Base-by-base conservation (phyloP, 2,113 vertebrate species). In the Panthera uncia region DNA sequence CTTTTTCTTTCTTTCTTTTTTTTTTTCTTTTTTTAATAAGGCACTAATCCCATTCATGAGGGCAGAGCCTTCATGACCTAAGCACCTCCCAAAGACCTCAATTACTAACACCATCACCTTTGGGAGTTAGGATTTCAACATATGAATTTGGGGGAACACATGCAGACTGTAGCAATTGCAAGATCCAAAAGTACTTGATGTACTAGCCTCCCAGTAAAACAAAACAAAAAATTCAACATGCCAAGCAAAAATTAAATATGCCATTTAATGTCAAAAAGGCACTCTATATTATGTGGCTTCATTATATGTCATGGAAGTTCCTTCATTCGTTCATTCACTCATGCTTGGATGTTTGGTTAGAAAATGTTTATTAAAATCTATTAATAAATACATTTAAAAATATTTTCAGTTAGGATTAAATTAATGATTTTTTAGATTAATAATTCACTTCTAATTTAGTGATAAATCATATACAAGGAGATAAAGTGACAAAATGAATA, bases 201-300 rank as follows among this genome's bases (percentile, higher is more conserved):
- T 0, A 45, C 7, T 18, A 87, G 38, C 27, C 29, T 74, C 45
- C 61, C 33, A 45, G 4, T 7, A 73, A 85, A 74, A 41, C 29
- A 55, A 33, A 41, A n/a, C 81, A 38, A 52, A 76, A 97, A 98
- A 94, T 89, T 29, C n/a, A 96, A 76, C 14, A 88, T 96, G 76
- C 41, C 48, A 87, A 94, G 88, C 61, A 98, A 93, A 98, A 98
- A 33, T 48, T 21, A 96, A 81, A 95, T 36, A 97, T 78, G 74
- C 71, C 74, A 97, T 50, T 63, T 61, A 94, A 83, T 84, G 94
- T 91, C 97, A 93, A 98, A 81, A 94, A 97, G 25, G 41, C 45
- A 76, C 10, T 97, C 90, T 88, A 90, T 84, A 80, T 97, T 96
- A 95, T 97, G 79, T 81, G 97, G 66, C 95, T 98, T 98, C 95